Evolutionary conservation across 2,113 vertebrate genomes (phyloP).

Genomic region (Isichthys henryi): DNA sequence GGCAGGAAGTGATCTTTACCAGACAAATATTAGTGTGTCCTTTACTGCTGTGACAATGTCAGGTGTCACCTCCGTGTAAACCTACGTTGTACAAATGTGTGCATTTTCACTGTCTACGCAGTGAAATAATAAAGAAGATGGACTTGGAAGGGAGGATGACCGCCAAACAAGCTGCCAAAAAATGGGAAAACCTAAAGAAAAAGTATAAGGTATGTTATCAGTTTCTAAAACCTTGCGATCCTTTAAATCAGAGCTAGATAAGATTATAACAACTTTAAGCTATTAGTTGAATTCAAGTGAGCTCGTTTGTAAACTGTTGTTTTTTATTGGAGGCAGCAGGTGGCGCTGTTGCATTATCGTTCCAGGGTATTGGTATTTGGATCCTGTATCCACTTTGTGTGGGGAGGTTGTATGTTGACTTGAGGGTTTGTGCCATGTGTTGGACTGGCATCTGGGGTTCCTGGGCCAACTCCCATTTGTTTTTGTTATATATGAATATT

Average conservation of each 20-base stretch:
- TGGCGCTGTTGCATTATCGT: neutral
- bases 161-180: neutral
- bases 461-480: neutral
- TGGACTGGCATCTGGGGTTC: neutral
- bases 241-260: neutral
- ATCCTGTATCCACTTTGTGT: neutral
- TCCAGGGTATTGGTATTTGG: neutral
- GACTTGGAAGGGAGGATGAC: slow-evolving; percentile 2
- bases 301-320: neutral
- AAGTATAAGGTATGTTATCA: slow-evolving; percentile 2
- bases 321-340: neutral
- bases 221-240: neutral
- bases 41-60: neutral
- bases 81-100: neutral
- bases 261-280: neutral
- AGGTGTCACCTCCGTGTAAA: neutral
- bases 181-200: slow-evolving; percentile 19
- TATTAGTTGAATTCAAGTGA: neutral
- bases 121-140: slow-evolving; percentile 13
- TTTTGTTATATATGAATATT: neutral
- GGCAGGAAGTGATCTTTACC: neutral
- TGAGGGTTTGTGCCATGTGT: neutral
- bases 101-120: neutral
- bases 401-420: neutral
- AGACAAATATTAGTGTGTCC: neutral